These are phyloP conservation scores for Drosophila lacteicornis DNA, from an alignment of 1,140 invertebrate genomes.

Conservation along the genomic window DNA sequence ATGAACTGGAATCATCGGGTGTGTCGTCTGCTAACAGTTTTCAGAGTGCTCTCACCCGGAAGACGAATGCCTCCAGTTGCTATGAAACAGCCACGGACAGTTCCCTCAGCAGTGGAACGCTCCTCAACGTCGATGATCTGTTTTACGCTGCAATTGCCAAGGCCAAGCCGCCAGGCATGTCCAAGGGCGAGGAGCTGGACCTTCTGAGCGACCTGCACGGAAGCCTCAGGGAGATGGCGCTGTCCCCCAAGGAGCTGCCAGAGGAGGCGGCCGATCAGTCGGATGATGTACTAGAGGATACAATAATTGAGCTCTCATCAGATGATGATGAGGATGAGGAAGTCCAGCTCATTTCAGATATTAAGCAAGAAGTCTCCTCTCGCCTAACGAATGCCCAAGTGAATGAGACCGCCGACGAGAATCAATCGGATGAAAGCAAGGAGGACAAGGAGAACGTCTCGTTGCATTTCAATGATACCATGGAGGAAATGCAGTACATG, in stretches of 20 bases:
- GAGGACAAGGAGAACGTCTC: slow-evolving; percentile 66
- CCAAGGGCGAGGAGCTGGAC: slow-evolving; percentile 52
- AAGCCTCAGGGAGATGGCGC: slow-evolving; percentile 47
- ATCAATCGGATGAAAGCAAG: slow-evolving; percentile 21
- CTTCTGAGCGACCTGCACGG: slow-evolving; percentile 53
- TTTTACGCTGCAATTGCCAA: slow-evolving; percentile 71
- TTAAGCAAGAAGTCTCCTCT: slow-evolving; percentile 16
- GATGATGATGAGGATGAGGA: slow-evolving; percentile 53
- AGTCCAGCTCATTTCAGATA: slow-evolving; percentile 4
- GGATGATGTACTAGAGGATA: slow-evolving; percentile 34
- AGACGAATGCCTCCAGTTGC: slow-evolving; percentile 63
- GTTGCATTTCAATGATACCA: slow-evolving; percentile 84
- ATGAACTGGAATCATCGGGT: slow-evolving; percentile 53
- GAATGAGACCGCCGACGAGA: not conserved
- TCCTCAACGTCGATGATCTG: slow-evolving; percentile 63
- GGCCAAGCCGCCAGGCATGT: slow-evolving; percentile 52
- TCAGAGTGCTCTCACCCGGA: slow-evolving; percentile 51
- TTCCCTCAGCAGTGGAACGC: slow-evolving; percentile 43
- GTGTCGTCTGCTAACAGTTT: slow-evolving; percentile 61
- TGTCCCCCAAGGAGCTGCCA: not conserved
- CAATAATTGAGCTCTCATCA: slow-evolving; percentile 62
- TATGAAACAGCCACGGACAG: slow-evolving; percentile 75
- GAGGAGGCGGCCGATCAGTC: slow-evolving; percentile 6
- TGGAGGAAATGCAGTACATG: slow-evolving; percentile 85
- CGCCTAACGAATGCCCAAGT: not conserved